These are phyloP conservation scores for Puffinus mauretanicus DNA, from an alignment of 2,113 vertebrate genomes.

Conservation along the genomic window DNA sequence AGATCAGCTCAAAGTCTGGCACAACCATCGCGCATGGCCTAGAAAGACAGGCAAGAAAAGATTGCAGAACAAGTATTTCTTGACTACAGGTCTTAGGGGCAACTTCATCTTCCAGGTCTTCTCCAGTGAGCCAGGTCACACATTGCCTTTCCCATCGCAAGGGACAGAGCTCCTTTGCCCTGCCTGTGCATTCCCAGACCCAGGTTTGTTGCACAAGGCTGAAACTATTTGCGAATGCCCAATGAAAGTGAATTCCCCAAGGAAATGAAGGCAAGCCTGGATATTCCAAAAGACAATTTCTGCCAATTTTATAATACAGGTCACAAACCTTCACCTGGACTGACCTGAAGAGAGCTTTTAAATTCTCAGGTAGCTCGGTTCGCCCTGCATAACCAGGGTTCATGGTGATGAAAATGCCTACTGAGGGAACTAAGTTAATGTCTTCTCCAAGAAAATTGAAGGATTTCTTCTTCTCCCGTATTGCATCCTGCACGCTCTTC, in stretches of 20 bases:
- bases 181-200: background rate
- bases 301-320: background rate
- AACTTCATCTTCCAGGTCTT: background rate
- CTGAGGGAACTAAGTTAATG: constrained; percentile 84
- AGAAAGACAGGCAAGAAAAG: background rate
- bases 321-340: background rate
- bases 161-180: background rate
- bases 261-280: background rate
- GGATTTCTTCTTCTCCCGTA: constrained; percentile 87
- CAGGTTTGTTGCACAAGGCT: background rate
- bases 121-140: background rate
- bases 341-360: constrained; percentile 96
- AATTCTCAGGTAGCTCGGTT: constrained; percentile 94
- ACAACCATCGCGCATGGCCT: constrained; percentile 98
- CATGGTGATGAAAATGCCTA: constrained; percentile 99
- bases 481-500: constrained; percentile 95
- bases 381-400: constrained; percentile 95
- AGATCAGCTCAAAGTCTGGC: constrained; percentile 96
- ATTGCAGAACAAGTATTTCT: background rate
- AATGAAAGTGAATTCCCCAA: rapidly evolving
- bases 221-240: background rate
- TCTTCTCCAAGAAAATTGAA: constrained; percentile 96
- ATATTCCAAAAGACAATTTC: background rate
- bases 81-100: background rate
- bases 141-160: background rate